Conservation (phyloP, 1,140 invertebrate genomes). For the Solen grandis region DNA sequence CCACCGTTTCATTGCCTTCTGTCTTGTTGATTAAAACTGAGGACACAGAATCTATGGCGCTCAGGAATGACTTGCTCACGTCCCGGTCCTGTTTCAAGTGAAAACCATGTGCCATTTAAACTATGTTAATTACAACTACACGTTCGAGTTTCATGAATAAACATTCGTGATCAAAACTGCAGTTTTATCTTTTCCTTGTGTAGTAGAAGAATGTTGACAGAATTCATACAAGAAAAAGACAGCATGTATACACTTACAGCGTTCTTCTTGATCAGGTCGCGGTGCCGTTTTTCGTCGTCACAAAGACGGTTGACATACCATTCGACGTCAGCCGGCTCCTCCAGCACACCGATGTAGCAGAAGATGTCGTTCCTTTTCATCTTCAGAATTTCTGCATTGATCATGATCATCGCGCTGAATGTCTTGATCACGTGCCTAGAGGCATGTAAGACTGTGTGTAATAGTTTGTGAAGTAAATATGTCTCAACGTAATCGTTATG, state of each 20-base stretch:
- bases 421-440: slow-evolving; percentile 40
- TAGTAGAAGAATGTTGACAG: too few species aligned
- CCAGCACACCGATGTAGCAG: slow-evolving; percentile 48
- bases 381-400: slow-evolving; percentile 43
- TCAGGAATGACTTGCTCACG: slow-evolving; percentile 37
- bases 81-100: slow-evolving; percentile 17
- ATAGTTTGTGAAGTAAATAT: too few species aligned
- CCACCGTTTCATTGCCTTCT: slow-evolving; percentile 34
- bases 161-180: too few species aligned
- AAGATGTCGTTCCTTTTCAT: slow-evolving; percentile 38
- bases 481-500: too few species aligned
- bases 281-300: slow-evolving; percentile 41
- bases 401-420: slow-evolving; percentile 43
- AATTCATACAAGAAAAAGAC: too few species aligned
- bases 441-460: too few species aligned
- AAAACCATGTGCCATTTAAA: too few species aligned
- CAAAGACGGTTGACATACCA: slow-evolving; percentile 48
- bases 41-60: slow-evolving; percentile 44
- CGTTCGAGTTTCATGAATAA: too few species aligned
- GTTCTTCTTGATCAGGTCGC: slow-evolving; percentile 43
- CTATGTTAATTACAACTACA: too few species aligned
- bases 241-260: too few species aligned
- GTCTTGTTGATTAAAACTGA: slow-evolving; percentile 38
- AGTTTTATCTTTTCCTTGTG: too few species aligned
- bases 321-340: slow-evolving; percentile 50